These are phyloP conservation scores for Apogon talboti DNA, from an alignment of 2,797 vertebrate species.

Conservation along the genomic window DNA sequence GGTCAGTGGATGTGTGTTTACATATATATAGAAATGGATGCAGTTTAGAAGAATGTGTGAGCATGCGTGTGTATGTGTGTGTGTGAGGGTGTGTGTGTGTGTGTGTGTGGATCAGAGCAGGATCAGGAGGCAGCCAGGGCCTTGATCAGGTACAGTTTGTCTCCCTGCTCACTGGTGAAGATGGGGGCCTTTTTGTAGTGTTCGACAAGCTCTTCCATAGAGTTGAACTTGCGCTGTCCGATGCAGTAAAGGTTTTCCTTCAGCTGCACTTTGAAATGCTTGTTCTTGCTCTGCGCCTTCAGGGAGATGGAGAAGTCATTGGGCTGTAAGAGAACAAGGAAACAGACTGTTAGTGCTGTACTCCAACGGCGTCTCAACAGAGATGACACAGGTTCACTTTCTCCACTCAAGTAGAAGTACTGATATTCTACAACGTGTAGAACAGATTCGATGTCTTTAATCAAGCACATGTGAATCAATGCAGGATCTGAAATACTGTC, in stretches of 20 bases:
- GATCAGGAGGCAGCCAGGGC: conserved; percentile 89
- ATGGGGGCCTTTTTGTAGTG: conserved; percentile 97
- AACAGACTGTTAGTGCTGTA: background rate
- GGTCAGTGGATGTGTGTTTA: background rate
- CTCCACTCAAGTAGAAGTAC: too few species aligned
- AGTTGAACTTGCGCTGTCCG: conserved; percentile 93
- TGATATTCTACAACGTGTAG: too few species aligned
- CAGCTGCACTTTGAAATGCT: conserved; percentile 95
- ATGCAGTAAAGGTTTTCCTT: conserved; percentile 94
- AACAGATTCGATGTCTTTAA: too few species aligned
- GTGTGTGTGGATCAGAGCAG: conserved; percentile 33
- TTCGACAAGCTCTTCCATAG: conserved; percentile 95
- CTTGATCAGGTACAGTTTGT: conserved; percentile 95
- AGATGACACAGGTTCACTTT: too few species aligned
- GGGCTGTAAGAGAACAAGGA: conserved; percentile 77
- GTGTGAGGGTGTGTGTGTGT: conserved; percentile 14
- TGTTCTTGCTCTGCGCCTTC: conserved; percentile 95
- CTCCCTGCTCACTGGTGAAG: conserved; percentile 95
- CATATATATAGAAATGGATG: conserved; percentile 38
- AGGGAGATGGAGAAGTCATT: conserved; percentile 94
- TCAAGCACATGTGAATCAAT: too few species aligned
- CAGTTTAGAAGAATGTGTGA: conserved; percentile 40
- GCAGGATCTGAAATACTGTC: too few species aligned
- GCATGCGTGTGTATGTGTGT: conserved; percentile 30
- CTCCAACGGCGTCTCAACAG: too few species aligned